phyloP scores from a whole-genome alignment of 2,113 vertebrate genomes.

The Hippocampus mohnikei region DNA sequence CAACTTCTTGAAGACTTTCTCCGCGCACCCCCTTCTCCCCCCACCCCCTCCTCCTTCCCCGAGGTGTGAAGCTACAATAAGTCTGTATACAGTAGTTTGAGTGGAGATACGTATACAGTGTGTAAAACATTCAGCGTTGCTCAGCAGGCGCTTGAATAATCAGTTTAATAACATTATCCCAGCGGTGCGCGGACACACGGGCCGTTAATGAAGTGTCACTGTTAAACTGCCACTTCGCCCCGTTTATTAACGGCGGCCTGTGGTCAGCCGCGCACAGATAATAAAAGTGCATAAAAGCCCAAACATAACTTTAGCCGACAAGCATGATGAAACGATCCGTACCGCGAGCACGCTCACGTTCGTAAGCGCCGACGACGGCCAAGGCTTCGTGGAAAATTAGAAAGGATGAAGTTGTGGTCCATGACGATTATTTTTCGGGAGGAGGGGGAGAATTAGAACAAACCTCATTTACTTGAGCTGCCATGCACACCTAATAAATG shows the following conservation, averaged over 20 bases:
- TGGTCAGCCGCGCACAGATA: conserved; percentile 65
- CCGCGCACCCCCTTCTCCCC: no score
- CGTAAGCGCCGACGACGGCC: conserved; percentile 45
- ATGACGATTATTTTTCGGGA: conserved; percentile 36
- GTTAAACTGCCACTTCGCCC: conserved; percentile 65
- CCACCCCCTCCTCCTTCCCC: no score
- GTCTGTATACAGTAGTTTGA: neutral
- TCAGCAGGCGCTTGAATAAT: conserved; percentile 61
- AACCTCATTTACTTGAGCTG: conserved; percentile 9
- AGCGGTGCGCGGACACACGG: conserved; percentile 60
- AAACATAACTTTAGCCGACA: conserved; percentile 66
- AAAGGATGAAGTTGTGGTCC: conserved; percentile 59
- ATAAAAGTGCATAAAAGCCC: conserved; percentile 67
- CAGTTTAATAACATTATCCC: conserved; percentile 72
- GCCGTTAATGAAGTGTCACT: conserved; percentile 71
- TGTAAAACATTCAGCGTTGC: conserved; percentile 42
- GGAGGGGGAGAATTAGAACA: conserved; percentile 2
- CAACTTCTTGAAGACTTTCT: neutral
- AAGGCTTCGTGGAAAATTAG: conserved; percentile 24
- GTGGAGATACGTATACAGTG: conserved; percentile 13
- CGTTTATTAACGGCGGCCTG: conserved; percentile 69
- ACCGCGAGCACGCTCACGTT: conserved; percentile 58
- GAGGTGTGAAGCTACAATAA: neutral
- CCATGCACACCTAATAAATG: neutral
- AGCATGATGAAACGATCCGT: conserved; percentile 66